Evolutionary conservation across 2,888 invertebrate species (phyloP).

Genomic region (Venusia cambrica): DNA sequence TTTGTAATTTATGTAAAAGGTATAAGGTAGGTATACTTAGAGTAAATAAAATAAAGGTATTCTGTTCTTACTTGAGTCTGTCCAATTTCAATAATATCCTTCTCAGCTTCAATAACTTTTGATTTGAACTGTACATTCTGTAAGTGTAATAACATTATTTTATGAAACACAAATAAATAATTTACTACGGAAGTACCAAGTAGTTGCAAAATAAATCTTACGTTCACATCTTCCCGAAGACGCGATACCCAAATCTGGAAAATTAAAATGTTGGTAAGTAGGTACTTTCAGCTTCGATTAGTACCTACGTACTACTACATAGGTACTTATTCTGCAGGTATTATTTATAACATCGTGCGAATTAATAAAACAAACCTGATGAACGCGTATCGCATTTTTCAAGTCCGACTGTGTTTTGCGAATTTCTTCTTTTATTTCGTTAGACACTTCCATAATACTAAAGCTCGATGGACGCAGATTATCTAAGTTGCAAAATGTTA

Average conservation of each 20-base stretch:
- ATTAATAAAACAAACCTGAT: slow-evolving; percentile 84
- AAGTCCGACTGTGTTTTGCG: slow-evolving; percentile 81
- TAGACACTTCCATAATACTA: slow-evolving; percentile 80
- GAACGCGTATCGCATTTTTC: slow-evolving; percentile 83
- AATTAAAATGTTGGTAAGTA: too few relatives aligned
- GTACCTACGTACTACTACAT: too few relatives aligned
- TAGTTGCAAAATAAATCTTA: slow-evolving; percentile 46
- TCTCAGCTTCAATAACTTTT: slow-evolving; percentile 81
- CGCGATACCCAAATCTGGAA: slow-evolving; percentile 80
- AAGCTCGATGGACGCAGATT: slow-evolving; percentile 2
- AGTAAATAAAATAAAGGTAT: too few relatives aligned
- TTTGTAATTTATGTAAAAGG: too few relatives aligned
- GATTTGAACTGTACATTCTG: slow-evolving; percentile 77
- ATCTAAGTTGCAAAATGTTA: not conserved
- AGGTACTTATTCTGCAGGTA: too few relatives aligned
- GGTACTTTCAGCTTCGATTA: too few relatives aligned
- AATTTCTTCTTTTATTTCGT: slow-evolving; percentile 82
- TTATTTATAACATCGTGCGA: too few relatives aligned
- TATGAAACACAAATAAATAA: slow-evolving; percentile 15
- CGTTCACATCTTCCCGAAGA: slow-evolving; percentile 78
- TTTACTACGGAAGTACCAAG: slow-evolving; percentile 9
- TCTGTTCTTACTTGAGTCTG: slow-evolving; percentile 80
- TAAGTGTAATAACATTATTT: slow-evolving; percentile 34
- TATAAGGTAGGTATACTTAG: too few relatives aligned
- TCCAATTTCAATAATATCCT: slow-evolving; percentile 80